Percentiles rank a stretch among this genome's conserved stretches.
phyloP scores from a whole-genome alignment of 1,140 invertebrate genomes.

The Lordiphosa mommai region DNA sequence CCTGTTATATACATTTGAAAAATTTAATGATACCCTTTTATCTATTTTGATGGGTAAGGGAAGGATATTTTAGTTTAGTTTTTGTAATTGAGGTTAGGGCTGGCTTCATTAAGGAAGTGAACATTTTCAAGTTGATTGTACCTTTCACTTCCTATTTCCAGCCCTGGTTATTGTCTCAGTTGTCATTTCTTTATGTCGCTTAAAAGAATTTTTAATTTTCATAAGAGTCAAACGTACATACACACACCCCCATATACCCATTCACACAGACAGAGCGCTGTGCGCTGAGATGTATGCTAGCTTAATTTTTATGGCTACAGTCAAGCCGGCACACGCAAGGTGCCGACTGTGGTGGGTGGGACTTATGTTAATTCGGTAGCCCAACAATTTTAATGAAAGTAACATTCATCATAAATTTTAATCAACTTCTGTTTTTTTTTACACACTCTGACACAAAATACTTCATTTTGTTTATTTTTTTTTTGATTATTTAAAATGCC shows the following conservation, averaged over 20 bases:
- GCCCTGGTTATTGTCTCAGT: constrained; percentile 30
- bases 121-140: background rate
- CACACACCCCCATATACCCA: constrained; percentile 1
- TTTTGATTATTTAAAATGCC: background rate
- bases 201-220: constrained; percentile 66
- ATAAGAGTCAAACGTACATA: constrained; percentile 40
- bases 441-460: background rate
- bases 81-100: too few species aligned
- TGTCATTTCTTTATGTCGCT: constrained; percentile 37
- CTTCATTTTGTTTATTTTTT: background rate
- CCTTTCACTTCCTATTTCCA: background rate
- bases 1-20: too few species aligned
- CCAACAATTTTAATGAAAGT: constrained; percentile 54
- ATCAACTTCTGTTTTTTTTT: constrained; percentile 28
- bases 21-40: too few species aligned
- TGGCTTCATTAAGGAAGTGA: background rate
- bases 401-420: constrained; percentile 48
- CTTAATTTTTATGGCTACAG: constrained; percentile 61
- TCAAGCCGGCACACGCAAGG: constrained; percentile 31
- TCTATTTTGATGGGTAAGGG: too few species aligned
- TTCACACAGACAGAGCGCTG: constrained; percentile 14
- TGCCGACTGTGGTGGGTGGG: constrained; percentile 14
- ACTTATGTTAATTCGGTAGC: constrained; percentile 48
- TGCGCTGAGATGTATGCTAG: constrained; percentile 44
- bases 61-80: too few species aligned